phyloP scores from a whole-genome alignment of 1,140 invertebrate genomes.

The Theocolax elegans region DNA sequence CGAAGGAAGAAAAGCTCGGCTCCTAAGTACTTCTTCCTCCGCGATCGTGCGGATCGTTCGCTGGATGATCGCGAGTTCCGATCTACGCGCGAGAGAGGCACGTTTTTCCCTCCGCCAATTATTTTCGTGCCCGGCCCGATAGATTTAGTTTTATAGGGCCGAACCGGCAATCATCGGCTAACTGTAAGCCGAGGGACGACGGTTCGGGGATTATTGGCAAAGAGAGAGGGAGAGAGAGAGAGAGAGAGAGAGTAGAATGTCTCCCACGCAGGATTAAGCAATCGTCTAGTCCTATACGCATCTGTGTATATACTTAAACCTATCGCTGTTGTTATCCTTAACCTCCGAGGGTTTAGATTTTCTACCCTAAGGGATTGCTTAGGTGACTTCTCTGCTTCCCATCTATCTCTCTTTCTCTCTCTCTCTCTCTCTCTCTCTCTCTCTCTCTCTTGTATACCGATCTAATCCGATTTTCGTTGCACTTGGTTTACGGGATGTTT shows the following conservation, averaged over 20 bases:
- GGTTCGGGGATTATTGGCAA: no score
- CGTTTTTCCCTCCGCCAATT: constrained; percentile 51
- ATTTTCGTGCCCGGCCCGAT: constrained; percentile 48
- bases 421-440: no score
- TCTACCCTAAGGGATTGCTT: no score
- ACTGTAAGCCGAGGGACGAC: constrained; percentile 12
- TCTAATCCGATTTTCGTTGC: no score
- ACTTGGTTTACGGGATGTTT: no score
- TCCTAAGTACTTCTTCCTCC: constrained; percentile 34
- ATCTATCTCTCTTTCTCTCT: no score
- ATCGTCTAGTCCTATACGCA: no score
- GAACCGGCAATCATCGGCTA: constrained; percentile 50
- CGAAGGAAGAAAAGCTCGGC: constrained; percentile 23
- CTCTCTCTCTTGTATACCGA: no score
- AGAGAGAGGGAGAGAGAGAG: neutral
- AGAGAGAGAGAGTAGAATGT: neutral
- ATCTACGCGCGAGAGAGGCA: constrained; percentile 25
- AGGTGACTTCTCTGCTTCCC: no score
- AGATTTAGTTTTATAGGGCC: constrained; percentile 52
- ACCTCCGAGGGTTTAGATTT: no score
- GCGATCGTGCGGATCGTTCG: constrained; percentile 36
- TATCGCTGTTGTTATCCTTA: no score
- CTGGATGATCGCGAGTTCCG: constrained; percentile 38
- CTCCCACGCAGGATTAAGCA: constrained; percentile 56
- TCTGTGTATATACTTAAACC: no score